Conservation (phyloP, 2,888 invertebrate species). For the Lycophotia porphyrea region DNA sequence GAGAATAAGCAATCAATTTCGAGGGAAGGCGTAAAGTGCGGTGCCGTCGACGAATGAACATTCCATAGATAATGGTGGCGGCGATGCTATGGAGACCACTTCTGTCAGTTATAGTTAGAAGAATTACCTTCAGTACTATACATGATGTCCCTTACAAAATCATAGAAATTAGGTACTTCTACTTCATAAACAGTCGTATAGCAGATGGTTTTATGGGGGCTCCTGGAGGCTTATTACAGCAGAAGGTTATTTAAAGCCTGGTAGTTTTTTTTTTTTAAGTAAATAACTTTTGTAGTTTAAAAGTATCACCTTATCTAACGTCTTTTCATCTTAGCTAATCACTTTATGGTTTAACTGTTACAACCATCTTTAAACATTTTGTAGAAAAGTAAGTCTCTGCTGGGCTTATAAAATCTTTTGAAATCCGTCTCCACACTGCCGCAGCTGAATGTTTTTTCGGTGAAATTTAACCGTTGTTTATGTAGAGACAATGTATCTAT, state of each 20-base stretch:
- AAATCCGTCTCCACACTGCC: slow-evolving; percentile 72
- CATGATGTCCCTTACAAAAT: neutral
- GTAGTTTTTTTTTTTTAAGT: neutral
- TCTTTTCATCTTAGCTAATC: slow-evolving; percentile 11
- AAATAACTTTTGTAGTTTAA: neutral
- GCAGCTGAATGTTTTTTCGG: slow-evolving; percentile 72
- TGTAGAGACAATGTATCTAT: slow-evolving; percentile 87
- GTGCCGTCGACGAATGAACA: slow-evolving; percentile 77
- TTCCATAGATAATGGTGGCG: slow-evolving; percentile 78
- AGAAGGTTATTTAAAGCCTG: neutral
- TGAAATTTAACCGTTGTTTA: slow-evolving; percentile 86
- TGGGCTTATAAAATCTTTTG: slow-evolving; percentile 20
- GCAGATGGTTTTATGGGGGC: neutral
- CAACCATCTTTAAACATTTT: neutral
- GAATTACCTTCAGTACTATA: neutral
- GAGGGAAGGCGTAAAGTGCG: slow-evolving; percentile 82
- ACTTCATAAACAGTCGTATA: neutral
- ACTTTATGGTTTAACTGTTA: slow-evolving; percentile 17
- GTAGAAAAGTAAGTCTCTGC: neutral
- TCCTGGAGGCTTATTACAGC: neutral
- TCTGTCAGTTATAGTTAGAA: slow-evolving; percentile 36
- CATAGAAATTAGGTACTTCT: neutral
- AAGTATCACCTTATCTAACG: neutral
- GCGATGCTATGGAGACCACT: slow-evolving; percentile 69
- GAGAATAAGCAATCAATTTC: slow-evolving; percentile 81